These are phyloP conservation scores for Plodia interpunctella DNA, from an alignment of 1,140 invertebrate genomes.

Conservation along the genomic window DNA sequence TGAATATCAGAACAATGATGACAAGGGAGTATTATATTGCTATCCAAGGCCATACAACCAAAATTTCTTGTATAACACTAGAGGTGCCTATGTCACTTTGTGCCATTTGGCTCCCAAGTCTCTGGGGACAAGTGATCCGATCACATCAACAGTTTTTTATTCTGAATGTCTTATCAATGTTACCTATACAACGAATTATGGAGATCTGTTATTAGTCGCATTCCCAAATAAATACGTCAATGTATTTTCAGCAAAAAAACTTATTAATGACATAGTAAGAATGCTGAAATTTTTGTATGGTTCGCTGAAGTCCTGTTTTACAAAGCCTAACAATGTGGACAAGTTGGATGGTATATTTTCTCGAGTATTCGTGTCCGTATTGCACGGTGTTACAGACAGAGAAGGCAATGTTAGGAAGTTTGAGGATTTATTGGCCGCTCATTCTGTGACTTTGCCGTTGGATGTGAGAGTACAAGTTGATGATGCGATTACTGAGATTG, in stretches of 20 bases:
- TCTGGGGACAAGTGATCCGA: conserved; percentile 76
- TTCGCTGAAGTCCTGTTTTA: conserved; percentile 59
- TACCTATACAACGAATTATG: conserved; percentile 75
- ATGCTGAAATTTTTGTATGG: conserved; percentile 63
- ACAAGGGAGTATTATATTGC: conserved; percentile 82
- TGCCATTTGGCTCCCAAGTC: conserved; percentile 82
- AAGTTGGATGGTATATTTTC: conserved; percentile 61
- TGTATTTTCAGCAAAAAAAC: conserved; percentile 56
- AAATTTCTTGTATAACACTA: conserved; percentile 78
- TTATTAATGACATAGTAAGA: conserved; percentile 70
- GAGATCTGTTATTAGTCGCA: conserved; percentile 76
- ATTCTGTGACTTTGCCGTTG: conserved; percentile 82
- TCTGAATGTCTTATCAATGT: conserved; percentile 78
- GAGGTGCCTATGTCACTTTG: conserved; percentile 83
- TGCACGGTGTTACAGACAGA: conserved; percentile 27
- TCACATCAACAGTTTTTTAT: conserved; percentile 76
- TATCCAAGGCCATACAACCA: conserved; percentile 81
- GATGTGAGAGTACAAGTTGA: conserved; percentile 87
- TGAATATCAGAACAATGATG: conserved; percentile 79
- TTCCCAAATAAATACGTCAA: conserved; percentile 69
- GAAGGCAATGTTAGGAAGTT: conserved; percentile 22
- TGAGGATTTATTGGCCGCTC: conserved; percentile 71
- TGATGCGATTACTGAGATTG: conserved; percentile 87
- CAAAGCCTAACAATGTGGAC: conserved; percentile 61
- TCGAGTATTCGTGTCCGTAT: conserved; percentile 46